phyloP scores from a whole-genome alignment of 2,797 vertebrate genomes.

The Liparis tanakae region DNA sequence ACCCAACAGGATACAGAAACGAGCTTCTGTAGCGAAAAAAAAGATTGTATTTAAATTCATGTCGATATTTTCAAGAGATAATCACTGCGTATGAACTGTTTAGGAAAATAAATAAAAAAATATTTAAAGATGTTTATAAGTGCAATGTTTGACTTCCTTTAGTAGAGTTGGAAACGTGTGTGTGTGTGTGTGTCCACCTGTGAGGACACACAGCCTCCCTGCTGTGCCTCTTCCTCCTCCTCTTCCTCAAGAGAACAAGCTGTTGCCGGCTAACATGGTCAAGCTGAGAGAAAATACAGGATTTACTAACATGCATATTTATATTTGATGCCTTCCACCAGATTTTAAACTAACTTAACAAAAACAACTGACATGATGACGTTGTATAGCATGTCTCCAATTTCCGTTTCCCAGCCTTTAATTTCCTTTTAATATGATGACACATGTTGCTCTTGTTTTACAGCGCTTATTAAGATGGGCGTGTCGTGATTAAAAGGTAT shows the following conservation, averaged over 20 bases:
- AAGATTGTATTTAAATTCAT: constrained; percentile 67
- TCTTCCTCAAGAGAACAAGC: constrained; percentile 25
- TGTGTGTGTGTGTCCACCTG: constrained; percentile 1
- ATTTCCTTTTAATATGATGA: constrained; percentile 31
- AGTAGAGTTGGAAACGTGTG: neutral
- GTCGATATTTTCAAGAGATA: constrained; percentile 71
- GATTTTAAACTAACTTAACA: neutral
- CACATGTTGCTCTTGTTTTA: constrained; percentile 36
- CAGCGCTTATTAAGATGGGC: constrained; percentile 42
- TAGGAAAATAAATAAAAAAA: constrained; percentile 76
- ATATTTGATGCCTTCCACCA: neutral
- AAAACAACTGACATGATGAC: neutral
- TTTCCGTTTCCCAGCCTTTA: constrained; percentile 34
- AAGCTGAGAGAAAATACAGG: neutral
- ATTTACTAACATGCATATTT: neutral
- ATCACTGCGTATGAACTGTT: constrained; percentile 68
- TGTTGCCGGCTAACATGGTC: constrained; percentile 6
- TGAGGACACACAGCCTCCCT: neutral
- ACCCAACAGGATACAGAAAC: neutral
- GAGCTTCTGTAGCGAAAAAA: no score
- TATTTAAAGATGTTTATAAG: constrained; percentile 66
- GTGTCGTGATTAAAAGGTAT: constrained; percentile 69
- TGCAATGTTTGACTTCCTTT: constrained; percentile 4
- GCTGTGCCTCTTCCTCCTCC: neutral
- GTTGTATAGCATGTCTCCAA: constrained; percentile 9